phyloP scores from a whole-genome alignment of 30 jellyfish, hydroid and myxozoan genomes.

The Hydractinia echinata region DNA sequence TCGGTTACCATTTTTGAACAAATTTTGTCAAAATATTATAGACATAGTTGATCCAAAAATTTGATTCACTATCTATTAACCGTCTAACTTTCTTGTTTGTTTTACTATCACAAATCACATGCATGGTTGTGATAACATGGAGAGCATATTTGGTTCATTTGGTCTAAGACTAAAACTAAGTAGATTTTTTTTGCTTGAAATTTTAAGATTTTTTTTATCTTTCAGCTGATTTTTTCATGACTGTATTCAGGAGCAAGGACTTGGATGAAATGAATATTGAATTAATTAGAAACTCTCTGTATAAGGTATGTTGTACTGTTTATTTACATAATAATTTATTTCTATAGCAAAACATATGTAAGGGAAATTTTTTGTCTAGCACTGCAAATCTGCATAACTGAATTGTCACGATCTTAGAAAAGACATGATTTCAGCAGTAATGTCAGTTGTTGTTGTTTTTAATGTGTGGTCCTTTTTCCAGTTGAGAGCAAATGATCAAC shows the following conservation, averaged over 20 bases:
- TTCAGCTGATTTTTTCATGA: conserved; percentile 88
- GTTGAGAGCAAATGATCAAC: no score
- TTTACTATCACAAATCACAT: neutral
- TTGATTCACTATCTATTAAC: neutral
- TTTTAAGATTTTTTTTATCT: neutral
- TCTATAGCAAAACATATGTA: no score
- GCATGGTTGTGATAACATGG: neutral
- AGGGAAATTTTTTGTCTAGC: no score
- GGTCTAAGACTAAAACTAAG: neutral
- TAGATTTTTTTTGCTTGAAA: neutral
- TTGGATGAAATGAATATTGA: conserved; percentile 98
- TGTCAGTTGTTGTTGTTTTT: neutral
- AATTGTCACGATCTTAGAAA: no score
- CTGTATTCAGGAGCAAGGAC: conserved; percentile 97
- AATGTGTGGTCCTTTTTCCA: no score
- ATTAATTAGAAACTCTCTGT: conserved; percentile 79
- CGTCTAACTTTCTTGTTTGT: neutral
- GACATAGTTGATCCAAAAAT: neutral
- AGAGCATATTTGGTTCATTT: neutral
- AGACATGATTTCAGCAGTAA: no score
- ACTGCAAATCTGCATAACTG: no score
- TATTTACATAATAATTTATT: neutral
- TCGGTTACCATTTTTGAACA: no score
- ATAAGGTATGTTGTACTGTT: conserved; percentile 49
- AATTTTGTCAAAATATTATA: no score